Conservation (phyloP, 2,113 vertebrate species). For the Tachysurus fulvidraco region DNA sequence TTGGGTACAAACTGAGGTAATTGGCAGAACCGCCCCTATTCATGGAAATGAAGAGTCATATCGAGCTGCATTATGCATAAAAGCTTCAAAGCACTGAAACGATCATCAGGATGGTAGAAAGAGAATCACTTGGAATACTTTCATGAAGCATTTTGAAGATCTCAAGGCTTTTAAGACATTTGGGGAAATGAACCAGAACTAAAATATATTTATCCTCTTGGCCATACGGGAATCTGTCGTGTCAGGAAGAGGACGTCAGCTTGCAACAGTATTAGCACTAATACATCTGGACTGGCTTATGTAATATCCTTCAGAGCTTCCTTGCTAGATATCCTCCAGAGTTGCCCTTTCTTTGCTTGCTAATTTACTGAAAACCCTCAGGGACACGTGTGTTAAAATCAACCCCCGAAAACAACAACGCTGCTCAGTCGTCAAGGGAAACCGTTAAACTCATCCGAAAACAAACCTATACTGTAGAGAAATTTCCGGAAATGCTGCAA, state of each 20-base stretch:
- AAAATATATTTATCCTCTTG: slow-evolving; percentile 30
- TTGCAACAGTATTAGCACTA: slow-evolving; percentile 8
- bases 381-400: slow-evolving; percentile 15
- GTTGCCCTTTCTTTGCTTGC: slow-evolving; percentile 23
- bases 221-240: neutral
- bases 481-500: neutral
- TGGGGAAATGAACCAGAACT: slow-evolving; percentile 13
- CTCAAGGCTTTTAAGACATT: slow-evolving; percentile 18
- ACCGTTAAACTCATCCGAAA: neutral
- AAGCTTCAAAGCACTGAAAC: neutral
- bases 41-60: slow-evolving; percentile 21
- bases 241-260: slow-evolving; percentile 2
- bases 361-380: slow-evolving; percentile 22
- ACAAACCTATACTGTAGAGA: neutral
- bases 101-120: slow-evolving; percentile 7
- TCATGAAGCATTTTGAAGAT: slow-evolving; percentile 16
- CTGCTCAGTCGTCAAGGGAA: neutral
- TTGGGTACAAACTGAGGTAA: slow-evolving; percentile 27
- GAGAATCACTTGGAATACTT: slow-evolving; percentile 8
- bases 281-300: slow-evolving; percentile 19
- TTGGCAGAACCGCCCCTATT: neutral
- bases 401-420: slow-evolving; percentile 13
- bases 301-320: slow-evolving; percentile 27
- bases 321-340: slow-evolving; percentile 24
- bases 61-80: slow-evolving; percentile 28